Conservation (phyloP, 2,888 invertebrate species). For the Brachylomia viminalis region DNA sequence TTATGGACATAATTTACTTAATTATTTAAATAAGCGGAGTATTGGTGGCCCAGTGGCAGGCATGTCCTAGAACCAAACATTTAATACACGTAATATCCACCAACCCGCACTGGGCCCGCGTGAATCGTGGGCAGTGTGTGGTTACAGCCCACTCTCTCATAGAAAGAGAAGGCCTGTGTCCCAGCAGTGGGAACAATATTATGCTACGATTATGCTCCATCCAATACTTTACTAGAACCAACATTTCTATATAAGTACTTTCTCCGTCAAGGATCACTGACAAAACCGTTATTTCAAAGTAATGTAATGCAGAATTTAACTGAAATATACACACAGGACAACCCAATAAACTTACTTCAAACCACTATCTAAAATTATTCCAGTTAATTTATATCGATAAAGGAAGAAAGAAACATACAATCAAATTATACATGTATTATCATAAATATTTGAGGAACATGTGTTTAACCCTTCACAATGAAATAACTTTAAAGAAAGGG, state of each 20-base stretch:
- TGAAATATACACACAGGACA: slow-evolving; percentile 23
- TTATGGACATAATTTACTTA: not conserved
- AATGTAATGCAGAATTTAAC: slow-evolving; percentile 32
- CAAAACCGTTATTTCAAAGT: not conserved
- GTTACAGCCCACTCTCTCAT: too few relatives aligned
- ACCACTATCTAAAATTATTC: slow-evolving; percentile 9
- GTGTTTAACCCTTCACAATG: slow-evolving; percentile 73
- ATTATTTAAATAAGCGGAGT: not conserved
- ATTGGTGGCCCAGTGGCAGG: too few relatives aligned
- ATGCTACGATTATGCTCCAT: too few relatives aligned
- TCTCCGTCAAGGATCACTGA: not conserved
- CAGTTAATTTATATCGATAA: slow-evolving; percentile 56
- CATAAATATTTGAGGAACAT: slow-evolving; percentile 69
- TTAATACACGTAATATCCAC: too few relatives aligned
- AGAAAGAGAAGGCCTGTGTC: too few relatives aligned
- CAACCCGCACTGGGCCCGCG: too few relatives aligned
- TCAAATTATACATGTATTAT: slow-evolving; percentile 77
- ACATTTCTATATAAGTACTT: not conserved
- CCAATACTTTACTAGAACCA: not conserved
- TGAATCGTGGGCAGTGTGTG: too few relatives aligned
- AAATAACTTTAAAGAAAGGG: slow-evolving; percentile 71
- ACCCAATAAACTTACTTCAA: slow-evolving; percentile 34
- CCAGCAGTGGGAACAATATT: too few relatives aligned
- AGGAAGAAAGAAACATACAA: slow-evolving; percentile 68
- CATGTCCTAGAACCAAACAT: too few relatives aligned